A percentile compares a stretch with the other conserved stretches of the same genome.
phyloP scores from a whole-genome alignment of 2,797 vertebrate genomes.

The Linurgus olivaceus region DNA sequence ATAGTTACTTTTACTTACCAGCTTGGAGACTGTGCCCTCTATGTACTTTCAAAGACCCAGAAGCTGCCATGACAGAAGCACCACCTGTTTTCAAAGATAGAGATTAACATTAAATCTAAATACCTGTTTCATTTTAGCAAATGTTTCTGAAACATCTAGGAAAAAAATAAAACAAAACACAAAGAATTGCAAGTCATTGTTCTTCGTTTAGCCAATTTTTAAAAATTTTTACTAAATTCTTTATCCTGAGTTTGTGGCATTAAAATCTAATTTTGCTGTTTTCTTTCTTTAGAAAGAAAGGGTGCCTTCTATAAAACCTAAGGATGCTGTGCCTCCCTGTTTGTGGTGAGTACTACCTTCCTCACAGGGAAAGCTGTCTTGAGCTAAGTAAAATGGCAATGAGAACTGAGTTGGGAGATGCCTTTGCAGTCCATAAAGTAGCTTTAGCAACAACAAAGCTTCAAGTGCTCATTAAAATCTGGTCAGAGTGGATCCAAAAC shows the following conservation, averaged over 20 bases:
- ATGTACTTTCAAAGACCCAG: conserved; percentile 38
- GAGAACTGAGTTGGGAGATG: background rate
- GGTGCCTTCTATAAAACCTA: background rate
- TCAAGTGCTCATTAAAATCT: background rate
- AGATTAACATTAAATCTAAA: background rate
- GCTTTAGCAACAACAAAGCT: background rate
- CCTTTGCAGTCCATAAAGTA: background rate
- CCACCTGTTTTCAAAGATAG: conserved; percentile 37
- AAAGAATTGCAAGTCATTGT: background rate
- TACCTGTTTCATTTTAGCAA: background rate
- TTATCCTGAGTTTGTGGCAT: background rate
- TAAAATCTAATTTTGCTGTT: background rate
- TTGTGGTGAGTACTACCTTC: background rate
- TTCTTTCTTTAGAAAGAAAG: background rate
- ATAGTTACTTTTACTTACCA: conserved; percentile 14
- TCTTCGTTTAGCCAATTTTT: background rate
- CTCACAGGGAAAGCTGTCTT: background rate
- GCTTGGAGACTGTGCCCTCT: conserved; percentile 48
- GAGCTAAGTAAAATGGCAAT: background rate
- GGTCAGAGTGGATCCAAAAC: background rate
- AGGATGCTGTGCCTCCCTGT: background rate
- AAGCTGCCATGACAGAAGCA: conserved; percentile 49
- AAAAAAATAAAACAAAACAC: background rate
- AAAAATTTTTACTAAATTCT: background rate
- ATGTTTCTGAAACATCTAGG: background rate